phyloP scores from a whole-genome alignment of 2,113 vertebrate genomes.

The Cnemophilus loriae region DNA sequence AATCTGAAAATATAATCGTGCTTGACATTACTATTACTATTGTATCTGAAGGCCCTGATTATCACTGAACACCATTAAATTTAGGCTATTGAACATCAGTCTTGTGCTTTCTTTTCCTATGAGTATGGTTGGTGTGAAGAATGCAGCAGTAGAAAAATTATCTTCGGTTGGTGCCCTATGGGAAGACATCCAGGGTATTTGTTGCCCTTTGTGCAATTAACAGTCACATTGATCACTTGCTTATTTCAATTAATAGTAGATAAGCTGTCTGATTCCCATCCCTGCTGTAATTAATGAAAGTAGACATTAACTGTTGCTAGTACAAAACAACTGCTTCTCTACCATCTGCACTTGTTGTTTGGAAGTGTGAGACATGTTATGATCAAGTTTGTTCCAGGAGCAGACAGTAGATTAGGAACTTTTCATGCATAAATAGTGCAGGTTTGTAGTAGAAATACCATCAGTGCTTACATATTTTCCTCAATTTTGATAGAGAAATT shows the following conservation, averaged over 20 bases:
- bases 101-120: constrained; percentile 14
- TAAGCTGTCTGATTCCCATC: constrained; percentile 62
- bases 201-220: constrained; percentile 72
- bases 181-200: constrained; percentile 49
- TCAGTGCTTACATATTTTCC: not conserved
- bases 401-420: not conserved
- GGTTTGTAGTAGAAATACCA: not conserved
- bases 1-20: constrained; percentile 64
- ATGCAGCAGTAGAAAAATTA: constrained; percentile 48
- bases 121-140: constrained; percentile 40
- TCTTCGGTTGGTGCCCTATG: constrained; percentile 37
- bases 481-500: not conserved
- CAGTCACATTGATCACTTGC: constrained; percentile 66
- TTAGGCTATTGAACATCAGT: constrained; percentile 50
- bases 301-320: constrained; percentile 50
- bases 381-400: not conserved
- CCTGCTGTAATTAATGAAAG: constrained; percentile 69
- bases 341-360: not conserved
- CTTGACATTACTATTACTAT: constrained; percentile 64
- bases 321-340: not conserved
- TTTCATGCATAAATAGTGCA: not conserved
- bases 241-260: constrained; percentile 62
- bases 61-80: constrained; percentile 62
- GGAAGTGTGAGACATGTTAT: not conserved
- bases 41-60: constrained; percentile 51